Conservation (phyloP, 2,797 vertebrate species). For the Ataeniobius toweri region DNA sequence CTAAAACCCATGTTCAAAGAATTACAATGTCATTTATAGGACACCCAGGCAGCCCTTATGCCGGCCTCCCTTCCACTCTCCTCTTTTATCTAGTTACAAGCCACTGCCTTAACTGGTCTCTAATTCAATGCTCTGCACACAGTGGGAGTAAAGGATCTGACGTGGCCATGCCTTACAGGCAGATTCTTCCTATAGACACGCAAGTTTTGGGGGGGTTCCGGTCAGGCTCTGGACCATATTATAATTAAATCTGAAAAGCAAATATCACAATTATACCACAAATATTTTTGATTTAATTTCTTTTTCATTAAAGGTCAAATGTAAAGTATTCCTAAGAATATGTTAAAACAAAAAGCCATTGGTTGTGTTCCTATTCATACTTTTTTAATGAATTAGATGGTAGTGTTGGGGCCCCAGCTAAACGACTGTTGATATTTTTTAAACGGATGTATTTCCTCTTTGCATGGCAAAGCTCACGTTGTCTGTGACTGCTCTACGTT, state of each 20-base stretch:
- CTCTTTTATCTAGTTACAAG: conserved; percentile 80
- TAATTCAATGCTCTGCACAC: conserved; percentile 68
- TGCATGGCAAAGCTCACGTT: neutral
- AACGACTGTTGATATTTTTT: neutral
- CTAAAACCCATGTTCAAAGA: conserved; percentile 81
- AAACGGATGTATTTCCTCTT: too few relatives aligned
- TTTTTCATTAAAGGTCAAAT: neutral
- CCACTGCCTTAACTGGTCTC: conserved; percentile 72
- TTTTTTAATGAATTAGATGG: neutral
- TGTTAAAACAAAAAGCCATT: neutral
- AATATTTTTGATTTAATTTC: neutral
- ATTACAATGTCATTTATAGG: conserved; percentile 87
- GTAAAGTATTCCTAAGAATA: neutral
- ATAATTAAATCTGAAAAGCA: conserved; percentile 15
- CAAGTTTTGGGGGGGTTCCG: conserved; percentile 32
- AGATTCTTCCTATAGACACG: conserved; percentile 35
- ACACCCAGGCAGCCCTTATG: conserved; percentile 67
- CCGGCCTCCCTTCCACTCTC: conserved; percentile 61
- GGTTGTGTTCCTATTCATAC: neutral
- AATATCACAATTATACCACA: conserved; percentile 4
- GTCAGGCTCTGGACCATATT: conserved; percentile 11
- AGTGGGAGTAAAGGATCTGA: conserved; percentile 53
- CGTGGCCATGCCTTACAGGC: conserved; percentile 54
- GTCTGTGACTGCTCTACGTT: neutral
- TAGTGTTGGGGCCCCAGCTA: neutral